Percentiles rank a stretch among this genome's conserved stretches.
Conservation (phyloP, 2,888 invertebrate genomes). For the Cyclophora punctaria region DNA sequence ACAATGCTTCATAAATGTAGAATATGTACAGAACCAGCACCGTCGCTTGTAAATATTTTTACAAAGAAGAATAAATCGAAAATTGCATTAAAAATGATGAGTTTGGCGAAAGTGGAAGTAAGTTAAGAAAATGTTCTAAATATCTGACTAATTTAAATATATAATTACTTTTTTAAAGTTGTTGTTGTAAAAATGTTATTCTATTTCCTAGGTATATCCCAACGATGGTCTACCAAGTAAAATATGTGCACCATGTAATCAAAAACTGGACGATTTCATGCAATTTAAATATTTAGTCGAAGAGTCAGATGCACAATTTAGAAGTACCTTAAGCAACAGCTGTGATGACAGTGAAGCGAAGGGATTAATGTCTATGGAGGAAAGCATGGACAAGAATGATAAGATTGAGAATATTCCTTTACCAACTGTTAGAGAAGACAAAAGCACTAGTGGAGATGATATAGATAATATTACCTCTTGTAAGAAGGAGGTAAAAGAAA, state of each 20-base stretch:
- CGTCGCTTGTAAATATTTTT: constrained; percentile 37
- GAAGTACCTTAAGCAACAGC: constrained; percentile 21
- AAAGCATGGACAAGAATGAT: constrained; percentile 7
- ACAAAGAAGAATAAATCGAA: constrained; percentile 26
- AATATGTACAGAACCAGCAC: constrained; percentile 38
- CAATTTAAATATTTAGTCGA: constrained; percentile 48
- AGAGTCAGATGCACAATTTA: constrained; percentile 41
- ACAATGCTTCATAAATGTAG: constrained; percentile 38
- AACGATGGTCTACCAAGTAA: constrained; percentile 49
- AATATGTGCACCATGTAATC: constrained; percentile 48
- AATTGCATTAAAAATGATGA: constrained; percentile 48
- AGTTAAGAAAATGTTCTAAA: constrained; percentile 14
- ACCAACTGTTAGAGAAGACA: no score
- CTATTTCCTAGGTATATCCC: constrained; percentile 43
- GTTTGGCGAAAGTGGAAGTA: constrained; percentile 47
- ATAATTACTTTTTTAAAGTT: not conserved
- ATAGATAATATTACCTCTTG: no score
- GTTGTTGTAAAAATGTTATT: not conserved
- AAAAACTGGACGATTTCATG: constrained; percentile 42
- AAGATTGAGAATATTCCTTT: constrained; percentile 3
- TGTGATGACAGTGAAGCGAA: constrained; percentile 11
- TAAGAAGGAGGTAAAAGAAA: no score
- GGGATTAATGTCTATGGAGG: constrained; percentile 7
- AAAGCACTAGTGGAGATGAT: no score
- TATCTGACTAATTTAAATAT: not conserved